A percentile compares a stretch with the other conserved stretches of the same genome.
phyloP scores from a whole-genome alignment of 2,797 vertebrate species.

The Odontamblyopus rebecca region DNA sequence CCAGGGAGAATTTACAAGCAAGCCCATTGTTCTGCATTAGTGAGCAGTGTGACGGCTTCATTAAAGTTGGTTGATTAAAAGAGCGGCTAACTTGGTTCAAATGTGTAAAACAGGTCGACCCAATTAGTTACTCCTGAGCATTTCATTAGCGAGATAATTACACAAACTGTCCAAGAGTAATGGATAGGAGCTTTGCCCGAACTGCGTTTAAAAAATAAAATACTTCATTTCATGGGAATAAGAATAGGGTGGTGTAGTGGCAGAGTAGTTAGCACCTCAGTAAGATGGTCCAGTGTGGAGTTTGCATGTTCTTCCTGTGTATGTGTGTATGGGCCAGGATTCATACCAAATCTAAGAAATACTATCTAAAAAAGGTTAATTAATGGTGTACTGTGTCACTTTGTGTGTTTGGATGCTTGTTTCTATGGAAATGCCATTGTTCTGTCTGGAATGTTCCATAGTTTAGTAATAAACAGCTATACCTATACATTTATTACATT shows the following conservation, averaged over 20 bases:
- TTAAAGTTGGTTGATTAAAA: slow-evolving; percentile 35
- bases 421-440: no score
- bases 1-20: slow-evolving; percentile 15
- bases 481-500: no score
- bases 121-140: slow-evolving; percentile 39
- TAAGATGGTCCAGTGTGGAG: neutral
- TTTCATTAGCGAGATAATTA: slow-evolving; percentile 44
- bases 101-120: slow-evolving; percentile 24
- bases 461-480: no score
- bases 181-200: neutral
- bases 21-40: slow-evolving; percentile 13
- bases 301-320: neutral
- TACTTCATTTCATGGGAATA: neutral
- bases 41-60: slow-evolving; percentile 17
- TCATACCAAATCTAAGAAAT: no score
- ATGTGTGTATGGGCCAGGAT: neutral
- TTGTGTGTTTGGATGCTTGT: no score
- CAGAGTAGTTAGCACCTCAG: neutral
- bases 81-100: slow-evolving; percentile 39
- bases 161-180: slow-evolving; percentile 32
- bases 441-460: no score
- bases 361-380: no score
- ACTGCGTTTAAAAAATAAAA: neutral
- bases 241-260: neutral
- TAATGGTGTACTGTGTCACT: no score